A percentile compares a stretch with the other conserved stretches of the same genome.
phyloP scores from a whole-genome alignment of 2,113 vertebrate genomes.

The Trochalopteron elliotii region DNA sequence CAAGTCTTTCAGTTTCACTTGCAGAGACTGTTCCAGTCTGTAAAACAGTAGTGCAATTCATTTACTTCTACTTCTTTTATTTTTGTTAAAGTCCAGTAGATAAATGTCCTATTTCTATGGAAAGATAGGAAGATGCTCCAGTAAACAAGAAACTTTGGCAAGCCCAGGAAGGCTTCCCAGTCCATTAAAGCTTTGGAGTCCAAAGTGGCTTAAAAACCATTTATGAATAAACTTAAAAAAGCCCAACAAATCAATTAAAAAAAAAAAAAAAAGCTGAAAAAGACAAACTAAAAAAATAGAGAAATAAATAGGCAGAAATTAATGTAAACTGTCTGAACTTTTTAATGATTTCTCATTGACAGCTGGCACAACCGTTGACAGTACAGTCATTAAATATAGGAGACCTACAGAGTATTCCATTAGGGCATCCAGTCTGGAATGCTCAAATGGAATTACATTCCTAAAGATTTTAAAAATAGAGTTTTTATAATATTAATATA shows the following conservation, averaged over 20 bases:
- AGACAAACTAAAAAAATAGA: slow-evolving; percentile 60
- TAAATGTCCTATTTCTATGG: slow-evolving; percentile 77
- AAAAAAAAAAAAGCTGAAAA: slow-evolving; percentile 58
- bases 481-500: slow-evolving; percentile 46
- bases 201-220: slow-evolving; percentile 76
- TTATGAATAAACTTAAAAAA: slow-evolving; percentile 65
- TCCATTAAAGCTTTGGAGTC: slow-evolving; percentile 80
- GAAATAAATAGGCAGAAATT: slow-evolving; percentile 83
- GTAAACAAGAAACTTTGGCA: slow-evolving; percentile 85
- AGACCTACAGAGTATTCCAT: slow-evolving; percentile 79
- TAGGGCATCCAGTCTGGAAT: slow-evolving; percentile 75
- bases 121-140: slow-evolving; percentile 83
- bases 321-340: slow-evolving; percentile 79
- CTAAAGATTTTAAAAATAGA: slow-evolving; percentile 72
- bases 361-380: slow-evolving; percentile 71
- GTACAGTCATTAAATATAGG: slow-evolving; percentile 77
- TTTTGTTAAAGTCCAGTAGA: slow-evolving; percentile 79
- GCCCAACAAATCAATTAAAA: neutral
- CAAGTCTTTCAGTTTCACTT: slow-evolving; percentile 77
- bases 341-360: slow-evolving; percentile 74
- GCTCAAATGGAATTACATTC: slow-evolving; percentile 86
- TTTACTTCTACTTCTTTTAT: slow-evolving; percentile 80
- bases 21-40: slow-evolving; percentile 83
- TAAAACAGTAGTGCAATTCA: slow-evolving; percentile 95
- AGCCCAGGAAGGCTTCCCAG: slow-evolving; percentile 78